A percentile compares a stretch with the other conserved stretches of the same genome.
Conservation (phyloP, 2,113 vertebrate species). For the Cervus canadensis region DNA sequence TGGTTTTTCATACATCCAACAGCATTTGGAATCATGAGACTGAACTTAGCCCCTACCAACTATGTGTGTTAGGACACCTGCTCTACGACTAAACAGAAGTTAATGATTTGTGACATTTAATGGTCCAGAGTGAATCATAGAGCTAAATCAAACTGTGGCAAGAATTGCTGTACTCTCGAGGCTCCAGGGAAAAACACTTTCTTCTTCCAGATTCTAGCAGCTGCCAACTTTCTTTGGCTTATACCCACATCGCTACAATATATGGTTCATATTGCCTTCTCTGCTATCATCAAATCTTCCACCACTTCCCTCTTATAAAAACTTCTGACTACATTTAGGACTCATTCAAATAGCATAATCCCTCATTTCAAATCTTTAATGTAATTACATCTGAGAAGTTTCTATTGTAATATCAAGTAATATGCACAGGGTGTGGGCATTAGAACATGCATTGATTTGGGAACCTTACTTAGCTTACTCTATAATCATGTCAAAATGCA, state of each 20-base stretch:
- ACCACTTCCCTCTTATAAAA: neutral
- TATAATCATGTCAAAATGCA: neutral
- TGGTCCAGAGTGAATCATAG: neutral
- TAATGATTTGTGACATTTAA: neutral
- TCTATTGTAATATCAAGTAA: neutral
- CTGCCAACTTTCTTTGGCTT: neutral
- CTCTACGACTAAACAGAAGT: neutral
- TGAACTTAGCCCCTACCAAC: neutral
- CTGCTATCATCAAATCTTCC: neutral
- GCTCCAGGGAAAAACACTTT: neutral
- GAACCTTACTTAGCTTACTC: neutral
- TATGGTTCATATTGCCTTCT: neutral
- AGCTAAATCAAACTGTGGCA: neutral
- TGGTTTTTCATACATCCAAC: neutral
- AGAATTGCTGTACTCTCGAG: neutral
- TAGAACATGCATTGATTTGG: neutral
- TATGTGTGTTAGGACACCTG: neutral
- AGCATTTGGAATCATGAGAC: neutral
- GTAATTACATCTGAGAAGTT: neutral
- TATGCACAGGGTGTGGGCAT: neutral
- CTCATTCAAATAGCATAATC: neutral
- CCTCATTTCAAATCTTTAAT: neutral
- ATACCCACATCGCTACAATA: neutral
- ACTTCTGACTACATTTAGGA: neutral
- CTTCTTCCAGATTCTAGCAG: neutral